A percentile compares a stretch with the other conserved stretches of the same genome.
Evolutionary conservation across 2,113 vertebrate genomes (phyloP).

Genomic region (Cyanocitta stelleri): DNA sequence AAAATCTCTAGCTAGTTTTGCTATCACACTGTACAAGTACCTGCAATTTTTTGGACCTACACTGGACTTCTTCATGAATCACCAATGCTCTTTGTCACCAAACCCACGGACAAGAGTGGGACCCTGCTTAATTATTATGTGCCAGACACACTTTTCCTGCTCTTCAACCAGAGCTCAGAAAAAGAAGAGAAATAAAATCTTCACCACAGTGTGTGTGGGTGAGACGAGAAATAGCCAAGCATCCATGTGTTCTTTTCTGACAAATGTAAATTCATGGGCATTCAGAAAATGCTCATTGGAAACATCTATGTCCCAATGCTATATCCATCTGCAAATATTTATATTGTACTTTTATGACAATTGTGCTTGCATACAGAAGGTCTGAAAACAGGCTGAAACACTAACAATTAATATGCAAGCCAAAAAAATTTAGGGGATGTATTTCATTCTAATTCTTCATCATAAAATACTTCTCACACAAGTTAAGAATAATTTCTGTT

Average conservation of each 20-base stretch:
- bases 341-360: neutral
- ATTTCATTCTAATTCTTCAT: neutral
- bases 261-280: neutral
- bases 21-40: neutral
- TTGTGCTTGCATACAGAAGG: neutral
- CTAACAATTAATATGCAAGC: neutral
- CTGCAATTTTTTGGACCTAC: neutral
- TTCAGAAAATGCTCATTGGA: neutral
- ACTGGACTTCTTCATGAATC: neutral
- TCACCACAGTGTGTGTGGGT: neutral
- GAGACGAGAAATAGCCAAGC: neutral
- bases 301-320: neutral
- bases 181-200: neutral
- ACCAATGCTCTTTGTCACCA: neutral
- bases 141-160: neutral
- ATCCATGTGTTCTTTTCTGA: neutral
- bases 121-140: neutral
- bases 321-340: constrained; percentile 7
- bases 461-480: neutral
- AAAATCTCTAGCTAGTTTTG: neutral
- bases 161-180: neutral
- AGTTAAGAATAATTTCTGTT: neutral
- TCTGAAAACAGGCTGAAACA: neutral
- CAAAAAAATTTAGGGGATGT: neutral
- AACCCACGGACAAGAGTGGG: neutral